These are phyloP conservation scores for Ennomos erosarius DNA, from an alignment of 2,888 invertebrate species.

Conservation along the genomic window DNA sequence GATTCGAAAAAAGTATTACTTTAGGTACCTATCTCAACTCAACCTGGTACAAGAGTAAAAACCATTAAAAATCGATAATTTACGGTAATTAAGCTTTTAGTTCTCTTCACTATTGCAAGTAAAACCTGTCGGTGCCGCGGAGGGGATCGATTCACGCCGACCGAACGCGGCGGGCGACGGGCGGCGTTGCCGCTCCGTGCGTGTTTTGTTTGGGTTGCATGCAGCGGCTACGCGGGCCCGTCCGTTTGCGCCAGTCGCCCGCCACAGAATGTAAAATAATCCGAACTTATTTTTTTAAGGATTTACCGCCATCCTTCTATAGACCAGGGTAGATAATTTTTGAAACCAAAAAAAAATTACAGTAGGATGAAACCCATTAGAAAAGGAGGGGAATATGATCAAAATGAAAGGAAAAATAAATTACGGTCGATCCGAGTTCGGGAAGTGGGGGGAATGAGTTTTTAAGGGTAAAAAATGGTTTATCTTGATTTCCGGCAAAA, in stretches of 20 bases:
- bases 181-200: slow-evolving; percentile 77
- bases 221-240: slow-evolving; percentile 56
- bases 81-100: slow-evolving; percentile 72
- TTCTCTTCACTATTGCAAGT: slow-evolving; percentile 70
- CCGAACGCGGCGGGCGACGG: slow-evolving; percentile 30
- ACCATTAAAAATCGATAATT: slow-evolving; percentile 63
- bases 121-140: slow-evolving; percentile 57
- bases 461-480: no score
- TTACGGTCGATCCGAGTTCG: no score
- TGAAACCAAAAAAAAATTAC: no score
- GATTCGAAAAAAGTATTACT: slow-evolving; percentile 9
- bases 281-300: slow-evolving; percentile 4
- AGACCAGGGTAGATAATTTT: no score
- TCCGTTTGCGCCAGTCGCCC: no score
- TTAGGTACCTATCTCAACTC: slow-evolving; percentile 16
- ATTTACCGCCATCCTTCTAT: not conserved
- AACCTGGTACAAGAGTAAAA: slow-evolving; percentile 37
- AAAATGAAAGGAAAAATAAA: no score
- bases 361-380: no score
- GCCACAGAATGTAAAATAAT: slow-evolving; percentile 6
- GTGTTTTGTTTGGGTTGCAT: slow-evolving; percentile 79
- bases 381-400: no score
- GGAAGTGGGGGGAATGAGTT: no score
- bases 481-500: no score
- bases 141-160: slow-evolving; percentile 67